These are phyloP conservation scores for Limnothrissa miodon DNA, from an alignment of 2,113 vertebrate species.

Conservation along the genomic window DNA sequence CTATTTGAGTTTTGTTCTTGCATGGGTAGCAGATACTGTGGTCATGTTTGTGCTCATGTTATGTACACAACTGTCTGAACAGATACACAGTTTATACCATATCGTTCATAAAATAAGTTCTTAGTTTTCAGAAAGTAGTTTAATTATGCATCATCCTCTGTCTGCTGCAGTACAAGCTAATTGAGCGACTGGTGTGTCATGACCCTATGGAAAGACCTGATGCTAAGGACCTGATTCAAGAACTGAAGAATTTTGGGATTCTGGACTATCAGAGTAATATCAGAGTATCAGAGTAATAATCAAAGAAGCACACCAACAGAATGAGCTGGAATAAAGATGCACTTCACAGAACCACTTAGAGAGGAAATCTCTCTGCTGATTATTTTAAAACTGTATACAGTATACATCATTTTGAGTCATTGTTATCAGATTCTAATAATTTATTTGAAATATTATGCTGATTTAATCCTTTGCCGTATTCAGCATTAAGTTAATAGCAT, in stretches of 20 bases:
- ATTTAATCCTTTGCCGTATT: no score
- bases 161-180: conserved; percentile 50
- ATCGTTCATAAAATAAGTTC: no score
- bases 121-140: not conserved
- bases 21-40: no score
- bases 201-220: conserved; percentile 55
- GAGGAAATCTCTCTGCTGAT: not conserved
- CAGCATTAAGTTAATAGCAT: no score
- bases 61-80: no score
- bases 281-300: not conserved
- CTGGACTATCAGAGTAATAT: not conserved
- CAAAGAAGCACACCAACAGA: not conserved
- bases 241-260: conserved; percentile 26
- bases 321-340: not conserved
- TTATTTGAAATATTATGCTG: no score
- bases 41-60: no score
- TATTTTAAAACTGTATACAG: not conserved
- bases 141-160: not conserved
- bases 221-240: conserved; percentile 23
- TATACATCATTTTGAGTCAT: no score
- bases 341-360: not conserved
- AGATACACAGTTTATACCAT: no score
- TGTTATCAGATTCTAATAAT: no score
- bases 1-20: no score
- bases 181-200: conserved; percentile 53